These are phyloP conservation scores for Galaxias olidus DNA, from an alignment of 2,797 vertebrate species.

Conservation along the genomic window DNA sequence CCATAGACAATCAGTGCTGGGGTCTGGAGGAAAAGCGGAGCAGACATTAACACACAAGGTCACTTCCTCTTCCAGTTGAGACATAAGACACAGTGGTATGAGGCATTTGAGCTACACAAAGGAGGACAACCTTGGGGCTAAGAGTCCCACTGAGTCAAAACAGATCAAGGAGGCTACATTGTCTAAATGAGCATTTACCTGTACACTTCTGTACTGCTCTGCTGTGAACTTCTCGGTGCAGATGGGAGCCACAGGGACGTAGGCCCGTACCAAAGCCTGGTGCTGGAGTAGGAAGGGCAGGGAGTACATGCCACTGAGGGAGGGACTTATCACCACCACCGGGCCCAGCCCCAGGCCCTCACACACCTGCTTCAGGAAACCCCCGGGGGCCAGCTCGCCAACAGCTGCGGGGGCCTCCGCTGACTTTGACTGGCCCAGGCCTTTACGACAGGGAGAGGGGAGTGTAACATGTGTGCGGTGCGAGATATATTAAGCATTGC, in stretches of 20 bases:
- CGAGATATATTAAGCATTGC: neutral
- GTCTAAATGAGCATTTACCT: slow-evolving; percentile 68
- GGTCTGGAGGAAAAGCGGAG: slow-evolving; percentile 67
- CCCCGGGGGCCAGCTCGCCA: slow-evolving; percentile 80
- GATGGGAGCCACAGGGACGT: slow-evolving; percentile 92
- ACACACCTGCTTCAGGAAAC: slow-evolving; percentile 83
- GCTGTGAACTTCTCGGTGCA: slow-evolving; percentile 89
- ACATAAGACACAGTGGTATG: no score
- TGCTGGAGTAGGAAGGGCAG: slow-evolving; percentile 88
- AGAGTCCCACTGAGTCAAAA: no score
- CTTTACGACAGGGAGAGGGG: slow-evolving; percentile 59
- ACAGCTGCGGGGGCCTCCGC: slow-evolving; percentile 73
- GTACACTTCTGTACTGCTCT: slow-evolving; percentile 79
- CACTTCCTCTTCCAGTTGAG: neutral
- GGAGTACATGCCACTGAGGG: slow-evolving; percentile 96
- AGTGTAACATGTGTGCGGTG: neutral
- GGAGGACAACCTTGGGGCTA: neutral
- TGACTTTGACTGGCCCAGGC: slow-evolving; percentile 83
- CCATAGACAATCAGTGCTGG: slow-evolving; percentile 90
- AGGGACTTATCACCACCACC: slow-evolving; percentile 90
- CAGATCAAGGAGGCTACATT: no score
- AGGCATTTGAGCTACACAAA: no score
- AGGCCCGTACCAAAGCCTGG: slow-evolving; percentile 79
- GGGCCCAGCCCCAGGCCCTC: slow-evolving; percentile 78
- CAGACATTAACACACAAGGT: slow-evolving; percentile 10